A percentile compares a stretch with the other conserved stretches of the same genome.
phyloP scores from a whole-genome alignment of 2,113 vertebrate species.

The Hypomesus transpacificus region DNA sequence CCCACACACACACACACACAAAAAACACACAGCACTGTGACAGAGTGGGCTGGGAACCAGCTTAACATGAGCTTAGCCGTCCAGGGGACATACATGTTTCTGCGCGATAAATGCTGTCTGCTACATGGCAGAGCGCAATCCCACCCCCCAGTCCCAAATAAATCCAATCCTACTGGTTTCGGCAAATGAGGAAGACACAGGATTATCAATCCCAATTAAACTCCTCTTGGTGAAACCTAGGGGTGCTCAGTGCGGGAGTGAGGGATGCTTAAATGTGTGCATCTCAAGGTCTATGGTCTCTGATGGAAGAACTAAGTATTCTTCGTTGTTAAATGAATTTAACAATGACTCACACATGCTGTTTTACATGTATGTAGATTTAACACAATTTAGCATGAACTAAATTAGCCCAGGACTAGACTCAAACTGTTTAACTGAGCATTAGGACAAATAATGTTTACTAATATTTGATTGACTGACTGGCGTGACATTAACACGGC shows the following conservation, averaged over 20 bases:
- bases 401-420: no score
- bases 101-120: conserved; percentile 62
- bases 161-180: neutral
- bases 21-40: conserved; percentile 8
- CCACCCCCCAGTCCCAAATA: conserved; percentile 13
- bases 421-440: no score
- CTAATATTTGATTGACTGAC: no score
- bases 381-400: no score
- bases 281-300: no score
- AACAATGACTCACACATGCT: no score
- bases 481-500: no score
- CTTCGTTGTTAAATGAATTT: no score
- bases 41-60: conserved; percentile 41
- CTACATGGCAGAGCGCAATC: conserved; percentile 26
- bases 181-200: neutral
- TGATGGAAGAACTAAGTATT: no score
- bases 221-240: neutral
- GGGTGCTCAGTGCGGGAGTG: neutral
- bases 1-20: conserved; percentile 3
- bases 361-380: no score
- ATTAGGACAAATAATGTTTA: no score
- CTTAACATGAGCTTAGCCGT: conserved; percentile 58
- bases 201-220: neutral
- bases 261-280: no score
- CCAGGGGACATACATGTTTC: conserved; percentile 61